Percentiles rank a stretch among this genome's conserved stretches.
Evolutionary conservation across 1,140 invertebrate genomes (phyloP).

Genomic region (Thalassaphorura encarpata): DNA sequence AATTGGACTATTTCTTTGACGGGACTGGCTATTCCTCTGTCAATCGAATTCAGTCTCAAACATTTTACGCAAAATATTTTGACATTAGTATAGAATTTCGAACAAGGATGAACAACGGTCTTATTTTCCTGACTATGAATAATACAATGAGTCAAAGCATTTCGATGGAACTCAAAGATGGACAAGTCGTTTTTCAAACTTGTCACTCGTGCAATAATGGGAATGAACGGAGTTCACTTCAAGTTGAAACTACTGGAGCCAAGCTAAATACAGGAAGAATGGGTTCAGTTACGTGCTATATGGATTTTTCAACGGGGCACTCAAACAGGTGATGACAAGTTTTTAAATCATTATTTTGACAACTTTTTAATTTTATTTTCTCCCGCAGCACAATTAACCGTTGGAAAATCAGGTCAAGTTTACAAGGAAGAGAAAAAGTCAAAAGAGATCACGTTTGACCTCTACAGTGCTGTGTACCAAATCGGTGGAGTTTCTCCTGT

Average conservation of each 20-base stretch:
- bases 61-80: conserved; percentile 63
- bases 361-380: not conserved
- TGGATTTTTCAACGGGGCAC: conserved; percentile 32
- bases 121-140: conserved; percentile 73
- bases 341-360: conserved; percentile 6
- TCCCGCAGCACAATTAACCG: conserved; percentile 20
- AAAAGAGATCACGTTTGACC: conserved; percentile 8
- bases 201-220: conserved; percentile 53
- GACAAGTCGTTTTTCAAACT: conserved; percentile 63
- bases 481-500: conserved; percentile 26
- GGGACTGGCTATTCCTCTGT: conserved; percentile 41
- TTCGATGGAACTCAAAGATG: conserved; percentile 61
- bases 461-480: conserved; percentile 23
- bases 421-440: conserved; percentile 18
- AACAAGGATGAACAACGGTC: conserved; percentile 76
- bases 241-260: conserved; percentile 38
- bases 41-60: conserved; percentile 54
- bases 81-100: conserved; percentile 68
- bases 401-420: conserved; percentile 12
- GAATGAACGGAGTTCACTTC: conserved; percentile 42
- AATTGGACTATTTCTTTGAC: conserved; percentile 39
- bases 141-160: conserved; percentile 60
- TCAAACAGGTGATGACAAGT: conserved; percentile 31
- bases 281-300: conserved; percentile 60
- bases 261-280: conserved; percentile 72